Percentiles rank a stretch among this genome's conserved stretches.
Evolutionary conservation across 1,140 invertebrate genomes (phyloP).

Genomic region (Chrysomallon squamiferum): DNA sequence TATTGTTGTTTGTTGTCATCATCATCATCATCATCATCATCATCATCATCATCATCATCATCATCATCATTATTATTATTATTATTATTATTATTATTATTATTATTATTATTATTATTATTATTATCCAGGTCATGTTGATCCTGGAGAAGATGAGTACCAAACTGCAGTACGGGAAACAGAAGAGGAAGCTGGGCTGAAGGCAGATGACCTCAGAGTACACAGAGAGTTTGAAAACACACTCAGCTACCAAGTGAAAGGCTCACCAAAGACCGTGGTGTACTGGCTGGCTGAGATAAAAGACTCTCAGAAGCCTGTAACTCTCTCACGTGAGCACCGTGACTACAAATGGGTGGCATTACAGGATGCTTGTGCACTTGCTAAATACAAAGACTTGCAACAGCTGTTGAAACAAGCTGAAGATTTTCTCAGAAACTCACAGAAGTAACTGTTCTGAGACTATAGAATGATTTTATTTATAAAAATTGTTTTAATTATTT

Average conservation of each 20-base stretch:
- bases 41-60: neutral
- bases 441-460: too few relatives aligned
- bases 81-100: neutral
- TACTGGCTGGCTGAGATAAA: slow-evolving; percentile 87
- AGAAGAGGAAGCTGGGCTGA: slow-evolving; percentile 82
- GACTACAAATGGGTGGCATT: slow-evolving; percentile 79
- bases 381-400: slow-evolving; percentile 75
- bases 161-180: slow-evolving; percentile 89
- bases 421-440: too few relatives aligned
- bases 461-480: too few relatives aligned
- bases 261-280: slow-evolving; percentile 79
- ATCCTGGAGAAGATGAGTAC: slow-evolving; percentile 81
- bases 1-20: too few relatives aligned
- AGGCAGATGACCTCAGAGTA: slow-evolving; percentile 56
- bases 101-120: slow-evolving; percentile 7
- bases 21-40: neutral
- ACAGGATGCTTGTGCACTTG: slow-evolving; percentile 73
- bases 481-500: too few relatives aligned
- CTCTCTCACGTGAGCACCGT: slow-evolving; percentile 82
- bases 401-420: slow-evolving; percentile 18
- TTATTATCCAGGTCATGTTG: slow-evolving; percentile 78
- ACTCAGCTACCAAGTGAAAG: slow-evolving; percentile 69
- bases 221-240: slow-evolving; percentile 60
- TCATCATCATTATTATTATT: neutral
- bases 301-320: slow-evolving; percentile 71